Evolutionary conservation across 2,797 vertebrate genomes (phyloP), one percentile per base, ranked within the genome.

Genomic region (Protosalanx chinensis): DNA sequence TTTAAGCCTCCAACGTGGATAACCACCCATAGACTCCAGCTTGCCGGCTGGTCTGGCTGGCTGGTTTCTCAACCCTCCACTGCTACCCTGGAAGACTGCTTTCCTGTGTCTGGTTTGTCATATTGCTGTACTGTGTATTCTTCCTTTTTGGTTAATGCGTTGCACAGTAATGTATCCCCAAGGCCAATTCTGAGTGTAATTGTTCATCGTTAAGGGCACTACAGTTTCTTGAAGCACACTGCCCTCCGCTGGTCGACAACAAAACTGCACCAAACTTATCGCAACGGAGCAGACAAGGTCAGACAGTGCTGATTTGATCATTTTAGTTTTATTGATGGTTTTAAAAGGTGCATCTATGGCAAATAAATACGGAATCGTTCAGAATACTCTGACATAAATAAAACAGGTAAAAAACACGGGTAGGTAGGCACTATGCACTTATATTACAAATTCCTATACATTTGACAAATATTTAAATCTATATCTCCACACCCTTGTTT

Each of bases 241-340:
- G 51, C 51, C 51, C 16, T 56, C 51, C n/a, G 15, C 51, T 56
- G 51, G 51, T 56, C 4, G 51, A 16, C 16, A n/a, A 56, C 6
- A 7, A 56, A 56, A 56, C 5, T 16, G 18, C 18, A n/a, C 16
- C 6, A 7, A n/a, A 3, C 18, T n/a, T 16, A 56, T 56, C 15
- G 15, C 18, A 5, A 56, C 51, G 1, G 15, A 56, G 51, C 3
- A n/a, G 51, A 56, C 18, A n/a, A n/a, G 51, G 7, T 56, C 5
- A 5, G 51, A 5, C 15, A 56, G 5, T 5, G 15, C 1, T 33
- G 35, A 15, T 59, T 13, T 57, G 5, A 33, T 29, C 27, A 4
- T 67, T 57, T 32, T 58, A 37, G n/a, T 68, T 68, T 58, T 67
- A 67, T 58, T 58, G 10, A 1, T 35, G 56, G 53, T 68, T 57